Base-by-base conservation (phyloP, 2,888 invertebrate genomes). In the Stenoptilia bipunctidactyla region DNA sequence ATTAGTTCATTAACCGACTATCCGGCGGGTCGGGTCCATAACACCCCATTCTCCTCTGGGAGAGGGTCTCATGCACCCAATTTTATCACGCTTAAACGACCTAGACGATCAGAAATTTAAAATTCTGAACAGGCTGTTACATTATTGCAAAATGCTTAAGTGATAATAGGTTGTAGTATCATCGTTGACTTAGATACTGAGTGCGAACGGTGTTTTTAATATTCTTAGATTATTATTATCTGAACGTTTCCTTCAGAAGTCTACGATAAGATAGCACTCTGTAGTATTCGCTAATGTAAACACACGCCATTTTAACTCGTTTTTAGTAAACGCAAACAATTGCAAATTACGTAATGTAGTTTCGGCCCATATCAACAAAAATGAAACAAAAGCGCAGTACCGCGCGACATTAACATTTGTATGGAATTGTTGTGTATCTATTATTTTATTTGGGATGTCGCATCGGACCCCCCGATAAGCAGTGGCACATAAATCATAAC, bases 1-100 rank as follows among this genome's bases (percentile, higher is more conserved):
- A 82, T 82, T 80, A 82, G 75, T 80, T 79, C 75, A 82, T 82
- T 82, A 82, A 80, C 82, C 77, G 72, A 71, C 76, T 79, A 71
- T 75, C 74, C 68, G 64, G 49, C 48, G 57, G 30, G 30, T 30
- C 9, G 54, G 48, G n/a, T n/a, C 51, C 45, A 50, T 49, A 49
- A 45, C 51, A 44, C 48, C 51, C 48, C 55, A 47, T 49, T 56
- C 48, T 53, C 51, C 46, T n/a, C n/a, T 53, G 58, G 55, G 58
- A 55, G 53, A 56, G 42, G 30, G 30, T n/a, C 12, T 42, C 53
- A 55, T 48, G 56, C 59, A 65, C 67, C 39, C 50, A 58, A 56
- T 66, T 71, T 70, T 69, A 66, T 67, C 65, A 66, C 64, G 58
- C 62, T 61, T 50, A 54, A 57, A 63, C 30, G 30, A 12, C 30